Base-by-base conservation (phyloP, 2,797 vertebrate genomes). In the Eurystomus glaucurus region DNA sequence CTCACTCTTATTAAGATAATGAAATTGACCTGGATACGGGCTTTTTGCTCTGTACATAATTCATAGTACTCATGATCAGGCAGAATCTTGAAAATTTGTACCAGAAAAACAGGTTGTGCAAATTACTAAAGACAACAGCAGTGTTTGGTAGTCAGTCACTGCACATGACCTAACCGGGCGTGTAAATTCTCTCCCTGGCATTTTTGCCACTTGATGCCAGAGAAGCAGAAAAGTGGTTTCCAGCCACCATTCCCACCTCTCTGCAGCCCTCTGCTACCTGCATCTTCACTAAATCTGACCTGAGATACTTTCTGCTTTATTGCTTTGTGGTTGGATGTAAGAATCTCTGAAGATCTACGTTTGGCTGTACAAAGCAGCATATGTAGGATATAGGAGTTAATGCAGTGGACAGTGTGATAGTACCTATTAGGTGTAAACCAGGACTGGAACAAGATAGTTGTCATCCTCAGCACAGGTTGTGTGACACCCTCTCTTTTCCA, bases 351-450 rank as follows among this genome's bases (percentile, higher is more conserved):
- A 69, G n/a, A 19, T 28, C 26, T 58, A 1, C 28, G 35, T 70
- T 54, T 39, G n/a, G 4, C 14, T 22, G 8, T 25, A 21, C 8
- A 37, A 12, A 41, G 41, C 15, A 48, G 14, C 14, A 4, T 4
- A 11, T 50, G 29, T 25, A 52, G n/a, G n/a, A 23, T 69, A 68
- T 5, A 3, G 20, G 20, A 72, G 10, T 58, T 64, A 54, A 68
- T 11, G 11, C 19, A 11, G 35, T 46, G 10, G 26, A 25, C 4
- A 18, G 18, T 12, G 13, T 1, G 1, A 26, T 1, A 1, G 5
- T 15, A 6, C 22, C 15, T 31, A 6, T 39, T 29, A 75, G 22
- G 21, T 55, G 37, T 48, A 74, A 82, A 52, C 6, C 14, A 66
- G 19, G 21, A 48, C 8, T 54, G 28, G 31, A 66, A 75, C 5